Percentiles rank a stretch among this genome's conserved stretches.
Conservation (phyloP, 2,797 vertebrate genomes). For the Fistularia commersonii region DNA sequence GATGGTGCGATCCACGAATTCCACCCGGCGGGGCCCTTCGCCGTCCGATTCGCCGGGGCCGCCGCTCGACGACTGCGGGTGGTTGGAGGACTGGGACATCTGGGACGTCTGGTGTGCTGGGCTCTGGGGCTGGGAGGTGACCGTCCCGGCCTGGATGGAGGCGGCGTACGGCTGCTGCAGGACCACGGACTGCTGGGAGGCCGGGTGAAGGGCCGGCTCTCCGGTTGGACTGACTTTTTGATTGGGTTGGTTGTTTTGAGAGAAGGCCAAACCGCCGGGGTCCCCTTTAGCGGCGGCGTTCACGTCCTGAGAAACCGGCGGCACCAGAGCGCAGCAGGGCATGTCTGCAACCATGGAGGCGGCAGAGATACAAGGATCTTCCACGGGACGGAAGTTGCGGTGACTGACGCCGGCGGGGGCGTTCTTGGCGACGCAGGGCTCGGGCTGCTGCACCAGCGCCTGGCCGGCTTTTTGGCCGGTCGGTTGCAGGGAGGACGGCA, state of each 20-base stretch:
- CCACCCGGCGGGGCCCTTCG: slow-evolving; percentile 86
- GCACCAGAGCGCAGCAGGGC: slow-evolving; percentile 76
- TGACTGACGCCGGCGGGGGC: slow-evolving; percentile 15
- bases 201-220: slow-evolving; percentile 49
- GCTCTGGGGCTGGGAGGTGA: slow-evolving; percentile 78
- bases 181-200: slow-evolving; percentile 69
- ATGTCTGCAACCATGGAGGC: slow-evolving; percentile 70
- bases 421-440: slow-evolving; percentile 34
- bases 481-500: slow-evolving; percentile 33
- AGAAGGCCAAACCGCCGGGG: slow-evolving; percentile 29
- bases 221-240: slow-evolving; percentile 60
- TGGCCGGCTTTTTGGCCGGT: slow-evolving; percentile 40
- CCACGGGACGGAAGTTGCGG: slow-evolving; percentile 48
- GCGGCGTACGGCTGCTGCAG: slow-evolving; percentile 77
- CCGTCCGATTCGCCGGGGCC: slow-evolving; percentile 86
- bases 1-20: slow-evolving; percentile 92
- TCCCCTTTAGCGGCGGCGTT: slow-evolving; percentile 39
- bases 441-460: slow-evolving; percentile 50
- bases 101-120: slow-evolving; percentile 70
- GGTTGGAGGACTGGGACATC: slow-evolving; percentile 55
- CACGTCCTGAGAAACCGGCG: slow-evolving; percentile 71
- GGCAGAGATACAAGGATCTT: slow-evolving; percentile 63
- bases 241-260: slow-evolving; percentile 42
- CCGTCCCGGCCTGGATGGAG: slow-evolving; percentile 59
- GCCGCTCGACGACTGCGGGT: slow-evolving; percentile 67